Evolutionary conservation across 2,797 vertebrate genomes (phyloP).

Genomic region (Protonibea diacanthus): DNA sequence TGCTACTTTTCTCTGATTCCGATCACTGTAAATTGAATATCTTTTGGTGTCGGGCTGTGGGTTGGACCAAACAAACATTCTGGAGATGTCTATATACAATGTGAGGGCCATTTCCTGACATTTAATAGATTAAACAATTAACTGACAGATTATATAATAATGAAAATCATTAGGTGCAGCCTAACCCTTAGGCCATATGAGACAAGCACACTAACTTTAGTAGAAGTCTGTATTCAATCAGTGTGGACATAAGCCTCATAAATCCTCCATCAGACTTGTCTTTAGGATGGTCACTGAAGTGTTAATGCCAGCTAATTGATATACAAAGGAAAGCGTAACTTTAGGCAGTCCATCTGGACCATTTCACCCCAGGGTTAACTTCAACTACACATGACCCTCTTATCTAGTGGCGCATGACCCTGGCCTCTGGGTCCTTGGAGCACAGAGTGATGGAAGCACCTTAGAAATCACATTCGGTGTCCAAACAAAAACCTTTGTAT

Average conservation of each 20-base stretch:
- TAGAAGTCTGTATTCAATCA: constrained; percentile 21
- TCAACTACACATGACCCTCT: constrained; percentile 67
- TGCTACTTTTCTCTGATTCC: neutral
- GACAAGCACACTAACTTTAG: constrained; percentile 2
- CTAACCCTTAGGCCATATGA: neutral
- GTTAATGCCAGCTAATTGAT: constrained; percentile 64
- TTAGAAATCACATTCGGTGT: constrained; percentile 48
- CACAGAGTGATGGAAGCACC: constrained; percentile 21
- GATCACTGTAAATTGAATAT: neutral
- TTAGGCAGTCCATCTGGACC: constrained; percentile 59
- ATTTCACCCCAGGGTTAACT: constrained; percentile 61
- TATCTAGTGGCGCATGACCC: constrained; percentile 58
- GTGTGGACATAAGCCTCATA: constrained; percentile 30
- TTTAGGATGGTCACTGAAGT: constrained; percentile 55
- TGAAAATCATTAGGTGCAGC: constrained; percentile 1
- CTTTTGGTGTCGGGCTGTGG: neutral
- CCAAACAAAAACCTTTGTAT: constrained; percentile 52
- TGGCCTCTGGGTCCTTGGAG: constrained; percentile 39
- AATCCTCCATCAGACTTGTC: constrained; percentile 44
- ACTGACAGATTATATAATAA: constrained; percentile 1
- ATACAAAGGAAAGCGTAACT: constrained; percentile 32
- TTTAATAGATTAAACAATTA: neutral
- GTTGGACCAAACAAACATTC: neutral
- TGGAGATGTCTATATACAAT: neutral
- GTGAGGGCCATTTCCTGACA: neutral